phyloP scores from a whole-genome alignment of 2,797 vertebrate species.

The Moxostoma hubbsi region DNA sequence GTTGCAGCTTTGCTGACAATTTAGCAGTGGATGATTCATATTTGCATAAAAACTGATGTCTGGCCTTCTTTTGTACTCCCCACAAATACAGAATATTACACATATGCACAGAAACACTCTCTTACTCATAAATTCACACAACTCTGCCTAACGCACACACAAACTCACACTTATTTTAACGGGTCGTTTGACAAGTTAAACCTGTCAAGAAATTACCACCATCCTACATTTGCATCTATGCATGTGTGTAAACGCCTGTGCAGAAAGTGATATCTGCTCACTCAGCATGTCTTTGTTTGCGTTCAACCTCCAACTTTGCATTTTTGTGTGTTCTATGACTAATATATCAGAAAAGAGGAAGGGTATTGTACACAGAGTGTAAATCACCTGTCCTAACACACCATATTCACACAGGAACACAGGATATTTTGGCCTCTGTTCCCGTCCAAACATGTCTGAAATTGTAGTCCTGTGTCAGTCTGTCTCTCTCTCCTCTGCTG shows the following conservation, averaged over 20 bases:
- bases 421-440: slow-evolving; percentile 52
- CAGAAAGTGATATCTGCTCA: slow-evolving; percentile 27
- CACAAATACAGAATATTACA: neutral
- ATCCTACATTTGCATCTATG: slow-evolving; percentile 31
- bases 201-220: slow-evolving; percentile 3
- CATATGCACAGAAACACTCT: neutral
- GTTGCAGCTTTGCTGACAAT: slow-evolving; percentile 11
- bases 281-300: slow-evolving; percentile 20
- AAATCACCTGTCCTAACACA: slow-evolving; percentile 58
- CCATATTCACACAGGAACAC: slow-evolving; percentile 64
- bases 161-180: slow-evolving; percentile 24
- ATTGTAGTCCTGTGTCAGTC: neutral
- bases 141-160: neutral
- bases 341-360: slow-evolving; percentile 47
- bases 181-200: slow-evolving; percentile 28
- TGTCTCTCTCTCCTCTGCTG: neutral
- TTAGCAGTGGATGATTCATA: neutral
- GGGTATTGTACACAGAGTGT: slow-evolving; percentile 53
- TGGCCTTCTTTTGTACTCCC: slow-evolving; percentile 8
- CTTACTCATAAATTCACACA: neutral
- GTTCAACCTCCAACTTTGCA: slow-evolving; percentile 32
- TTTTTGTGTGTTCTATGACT: slow-evolving; percentile 52
- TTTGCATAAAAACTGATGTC: neutral
- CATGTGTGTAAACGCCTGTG: slow-evolving; percentile 10
- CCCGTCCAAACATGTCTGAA: slow-evolving; percentile 28